Percentiles rank a stretch among this genome's conserved stretches.
These are phyloP conservation scores for Ailurus styani DNA, from an alignment of 2,113 vertebrate genomes.

Conservation along the genomic window DNA sequence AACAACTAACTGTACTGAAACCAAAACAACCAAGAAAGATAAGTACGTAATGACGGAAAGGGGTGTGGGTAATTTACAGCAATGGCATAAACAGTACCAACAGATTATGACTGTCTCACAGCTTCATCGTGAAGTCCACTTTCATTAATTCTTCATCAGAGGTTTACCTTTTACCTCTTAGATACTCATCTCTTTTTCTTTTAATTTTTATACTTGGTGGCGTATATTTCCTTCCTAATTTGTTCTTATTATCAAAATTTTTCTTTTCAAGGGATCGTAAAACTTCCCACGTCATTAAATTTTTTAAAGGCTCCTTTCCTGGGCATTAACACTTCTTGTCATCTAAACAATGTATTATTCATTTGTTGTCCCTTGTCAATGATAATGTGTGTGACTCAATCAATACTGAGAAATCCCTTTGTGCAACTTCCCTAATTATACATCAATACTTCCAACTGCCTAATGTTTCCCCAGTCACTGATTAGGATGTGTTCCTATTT, in stretches of 20 bases:
- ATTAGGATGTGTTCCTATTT: neutral
- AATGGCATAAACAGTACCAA: neutral
- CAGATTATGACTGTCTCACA: neutral
- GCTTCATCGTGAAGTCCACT: neutral
- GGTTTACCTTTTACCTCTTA: neutral
- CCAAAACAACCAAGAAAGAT: neutral
- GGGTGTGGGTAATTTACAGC: neutral
- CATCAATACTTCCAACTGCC: neutral
- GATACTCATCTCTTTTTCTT: neutral
- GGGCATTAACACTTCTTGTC: neutral
- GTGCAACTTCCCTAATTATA: neutral
- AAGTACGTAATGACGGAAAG: neutral
- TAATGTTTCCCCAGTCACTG: neutral
- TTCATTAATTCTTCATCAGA: neutral
- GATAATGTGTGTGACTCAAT: neutral
- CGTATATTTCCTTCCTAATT: neutral
- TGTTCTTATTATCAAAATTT: neutral
- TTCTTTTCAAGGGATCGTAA: neutral
- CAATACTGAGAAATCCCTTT: neutral
- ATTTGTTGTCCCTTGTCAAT: neutral
- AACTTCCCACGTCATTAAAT: neutral
- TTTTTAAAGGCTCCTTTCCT: neutral
- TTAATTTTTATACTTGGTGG: neutral
- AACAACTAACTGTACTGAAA: neutral
- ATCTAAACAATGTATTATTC: conserved; percentile 7